Percentiles rank a stretch among this genome's conserved stretches.
Evolutionary conservation across 2,797 vertebrate genomes (phyloP).

Genomic region (Myotis pilosus): DNA sequence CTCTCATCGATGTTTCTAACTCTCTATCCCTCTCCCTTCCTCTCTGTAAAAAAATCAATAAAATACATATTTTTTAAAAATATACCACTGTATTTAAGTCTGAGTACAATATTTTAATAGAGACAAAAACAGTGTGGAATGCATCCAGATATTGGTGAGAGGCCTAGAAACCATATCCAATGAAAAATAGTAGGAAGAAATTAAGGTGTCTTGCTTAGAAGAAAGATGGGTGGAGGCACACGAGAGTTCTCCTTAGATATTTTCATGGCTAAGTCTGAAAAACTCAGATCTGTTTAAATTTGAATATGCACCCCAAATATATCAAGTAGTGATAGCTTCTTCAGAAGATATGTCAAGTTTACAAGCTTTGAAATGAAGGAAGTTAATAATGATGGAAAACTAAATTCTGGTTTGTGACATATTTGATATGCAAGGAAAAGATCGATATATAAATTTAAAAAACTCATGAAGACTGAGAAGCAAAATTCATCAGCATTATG

Average conservation of each 20-base stretch:
- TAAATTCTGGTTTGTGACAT: neutral
- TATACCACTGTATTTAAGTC: neutral
- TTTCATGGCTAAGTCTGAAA: neutral
- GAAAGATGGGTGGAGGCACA: neutral
- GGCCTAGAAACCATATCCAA: constrained; percentile 19
- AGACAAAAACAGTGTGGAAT: neutral
- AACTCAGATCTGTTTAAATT: neutral
- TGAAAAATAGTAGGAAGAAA: constrained; percentile 25
- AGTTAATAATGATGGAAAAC: neutral
- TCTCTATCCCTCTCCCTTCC: no score
- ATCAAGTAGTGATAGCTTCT: neutral
- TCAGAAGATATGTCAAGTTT: neutral
- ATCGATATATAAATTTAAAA: neutral
- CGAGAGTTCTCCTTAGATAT: neutral
- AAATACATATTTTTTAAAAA: neutral
- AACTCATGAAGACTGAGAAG: neutral
- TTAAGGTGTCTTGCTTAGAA: neutral
- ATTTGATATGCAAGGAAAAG: neutral
- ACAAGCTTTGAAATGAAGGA: neutral
- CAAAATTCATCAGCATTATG: neutral
- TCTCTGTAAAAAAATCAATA: no score
- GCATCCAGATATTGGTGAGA: neutral
- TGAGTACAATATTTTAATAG: neutral
- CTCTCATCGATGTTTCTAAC: no score
- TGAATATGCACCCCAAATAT: neutral